phyloP scores from a whole-genome alignment of 2,888 invertebrate genomes.

The Parnassius glacialis region DNA sequence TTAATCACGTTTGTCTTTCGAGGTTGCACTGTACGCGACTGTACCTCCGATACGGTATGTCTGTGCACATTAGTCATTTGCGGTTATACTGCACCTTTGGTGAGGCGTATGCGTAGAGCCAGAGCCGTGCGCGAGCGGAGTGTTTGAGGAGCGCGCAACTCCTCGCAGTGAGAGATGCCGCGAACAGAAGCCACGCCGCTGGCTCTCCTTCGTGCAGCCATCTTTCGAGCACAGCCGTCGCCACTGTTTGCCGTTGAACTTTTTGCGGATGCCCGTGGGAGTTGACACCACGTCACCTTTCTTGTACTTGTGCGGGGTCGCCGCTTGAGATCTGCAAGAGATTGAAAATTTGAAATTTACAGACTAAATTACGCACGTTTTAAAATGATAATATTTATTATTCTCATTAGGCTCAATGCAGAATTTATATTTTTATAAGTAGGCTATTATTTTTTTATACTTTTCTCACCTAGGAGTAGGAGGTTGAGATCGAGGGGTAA shows the following conservation, averaged over 20 bases:
- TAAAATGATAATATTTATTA: too few relatives aligned
- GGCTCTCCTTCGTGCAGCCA: slow-evolving; percentile 96
- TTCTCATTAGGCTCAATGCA: too few relatives aligned
- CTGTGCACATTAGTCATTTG: not conserved
- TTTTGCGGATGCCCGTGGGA: slow-evolving; percentile 97
- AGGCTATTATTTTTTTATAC: too few relatives aligned
- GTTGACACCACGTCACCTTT: slow-evolving; percentile 98
- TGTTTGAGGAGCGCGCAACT: slow-evolving; percentile 69
- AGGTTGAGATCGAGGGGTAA: slow-evolving; percentile 94
- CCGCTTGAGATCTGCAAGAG: slow-evolving; percentile 88
- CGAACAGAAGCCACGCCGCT: slow-evolving; percentile 97
- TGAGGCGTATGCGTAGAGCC: slow-evolving; percentile 58
- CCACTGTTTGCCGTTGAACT: slow-evolving; percentile 99
- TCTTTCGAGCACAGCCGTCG: slow-evolving; percentile 97
- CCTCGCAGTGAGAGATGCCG: slow-evolving; percentile 96
- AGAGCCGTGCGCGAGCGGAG: slow-evolving; percentile 66
- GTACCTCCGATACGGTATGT: not conserved
- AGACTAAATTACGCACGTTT: too few relatives aligned
- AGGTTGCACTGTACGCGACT: too few relatives aligned
- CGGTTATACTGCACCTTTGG: slow-evolving; percentile 52
- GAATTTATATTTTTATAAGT: too few relatives aligned
- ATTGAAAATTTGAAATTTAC: too few relatives aligned
- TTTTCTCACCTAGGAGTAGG: slow-evolving; percentile 88
- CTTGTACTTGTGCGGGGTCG: slow-evolving; percentile 96
- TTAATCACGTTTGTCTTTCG: too few relatives aligned